Evolutionary conservation across 2,113 vertebrate genomes (phyloP).

Genomic region (Cettia cetti): DNA sequence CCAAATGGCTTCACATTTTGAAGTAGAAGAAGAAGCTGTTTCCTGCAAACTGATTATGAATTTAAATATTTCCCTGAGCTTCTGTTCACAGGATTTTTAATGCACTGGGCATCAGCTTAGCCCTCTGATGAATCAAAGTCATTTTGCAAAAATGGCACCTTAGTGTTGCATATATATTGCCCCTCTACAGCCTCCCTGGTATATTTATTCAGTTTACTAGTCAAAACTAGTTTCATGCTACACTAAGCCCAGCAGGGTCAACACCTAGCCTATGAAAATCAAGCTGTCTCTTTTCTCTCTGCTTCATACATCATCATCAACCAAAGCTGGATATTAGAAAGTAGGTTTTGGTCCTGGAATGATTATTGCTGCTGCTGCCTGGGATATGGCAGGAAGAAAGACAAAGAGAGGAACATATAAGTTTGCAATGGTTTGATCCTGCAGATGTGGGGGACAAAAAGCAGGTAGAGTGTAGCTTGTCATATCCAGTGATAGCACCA

Average conservation of each 20-base stretch:
- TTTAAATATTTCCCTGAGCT: slow-evolving; percentile 40
- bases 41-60: neutral
- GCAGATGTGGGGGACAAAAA: neutral
- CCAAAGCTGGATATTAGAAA: slow-evolving; percentile 51
- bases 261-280: slow-evolving; percentile 69
- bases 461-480: neutral
- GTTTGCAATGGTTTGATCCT: neutral
- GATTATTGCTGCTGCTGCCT: neutral
- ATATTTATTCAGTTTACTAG: slow-evolving; percentile 72
- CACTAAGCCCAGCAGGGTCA: slow-evolving; percentile 73
- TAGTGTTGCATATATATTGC: slow-evolving; percentile 65
- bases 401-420: neutral
- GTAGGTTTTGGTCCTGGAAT: slow-evolving; percentile 24
- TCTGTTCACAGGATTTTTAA: slow-evolving; percentile 36
- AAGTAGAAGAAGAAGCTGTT: neutral
- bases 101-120: slow-evolving; percentile 20
- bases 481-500: neutral
- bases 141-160: slow-evolving; percentile 59
- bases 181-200: slow-evolving; percentile 34
- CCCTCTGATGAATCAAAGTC: slow-evolving; percentile 59
- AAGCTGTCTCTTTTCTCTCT: slow-evolving; percentile 58
- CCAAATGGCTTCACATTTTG: slow-evolving; percentile 15
- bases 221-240: slow-evolving; percentile 74
- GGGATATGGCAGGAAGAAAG: neutral
- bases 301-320: slow-evolving; percentile 65